Conservation (phyloP, 1,140 invertebrate genomes). For the Zaprionus camerounensis region DNA sequence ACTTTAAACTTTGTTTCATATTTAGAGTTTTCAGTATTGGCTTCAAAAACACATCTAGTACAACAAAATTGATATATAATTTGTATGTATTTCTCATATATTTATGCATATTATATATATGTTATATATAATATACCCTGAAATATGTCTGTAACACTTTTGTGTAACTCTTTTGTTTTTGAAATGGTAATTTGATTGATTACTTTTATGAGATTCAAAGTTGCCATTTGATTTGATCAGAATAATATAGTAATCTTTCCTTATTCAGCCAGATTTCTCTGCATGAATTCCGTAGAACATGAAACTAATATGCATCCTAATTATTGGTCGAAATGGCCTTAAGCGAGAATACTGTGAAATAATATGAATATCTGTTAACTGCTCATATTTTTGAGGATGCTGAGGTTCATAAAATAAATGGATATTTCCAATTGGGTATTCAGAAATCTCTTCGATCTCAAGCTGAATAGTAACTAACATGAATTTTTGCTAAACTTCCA, state of each 20-base stretch:
- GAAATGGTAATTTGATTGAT: conserved; percentile 62
- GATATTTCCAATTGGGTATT: background rate
- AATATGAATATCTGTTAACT: background rate
- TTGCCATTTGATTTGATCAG: conserved; percentile 61
- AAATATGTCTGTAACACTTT: conserved; percentile 63
- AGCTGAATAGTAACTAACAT: conserved; percentile 13
- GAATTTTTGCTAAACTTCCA: conserved; percentile 16
- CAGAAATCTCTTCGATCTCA: background rate
- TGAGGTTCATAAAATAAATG: background rate
- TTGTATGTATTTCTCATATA: conserved; percentile 33
- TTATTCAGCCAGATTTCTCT: background rate
- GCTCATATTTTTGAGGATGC: background rate
- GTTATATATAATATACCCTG: conserved; percentile 36
- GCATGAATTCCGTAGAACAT: background rate
- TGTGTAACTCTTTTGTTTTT: conserved; percentile 46
- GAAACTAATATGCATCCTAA: conserved; percentile 1
- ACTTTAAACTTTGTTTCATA: conserved; percentile 39
- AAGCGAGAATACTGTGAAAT: background rate
- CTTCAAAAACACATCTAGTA: conserved; percentile 72
- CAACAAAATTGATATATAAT: conserved; percentile 64
- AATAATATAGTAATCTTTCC: conserved; percentile 12
- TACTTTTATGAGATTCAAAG: conserved; percentile 54
- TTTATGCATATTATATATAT: conserved; percentile 42
- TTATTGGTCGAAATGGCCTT: conserved; percentile 3
- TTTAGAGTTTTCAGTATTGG: conserved; percentile 35